These are phyloP conservation scores for Calliphora vicina DNA, from an alignment of 1,140 invertebrate genomes.

Conservation along the genomic window DNA sequence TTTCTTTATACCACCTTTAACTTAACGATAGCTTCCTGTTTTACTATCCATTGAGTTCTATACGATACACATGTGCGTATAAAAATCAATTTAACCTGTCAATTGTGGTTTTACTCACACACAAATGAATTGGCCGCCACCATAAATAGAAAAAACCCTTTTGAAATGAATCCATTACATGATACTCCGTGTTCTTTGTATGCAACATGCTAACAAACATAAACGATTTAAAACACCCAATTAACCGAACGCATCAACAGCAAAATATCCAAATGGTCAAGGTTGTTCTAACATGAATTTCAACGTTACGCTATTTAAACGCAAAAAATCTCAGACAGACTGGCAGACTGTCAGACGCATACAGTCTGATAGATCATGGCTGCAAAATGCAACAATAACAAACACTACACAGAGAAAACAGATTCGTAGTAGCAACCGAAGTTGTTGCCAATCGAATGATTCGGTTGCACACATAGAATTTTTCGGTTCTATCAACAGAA, in stretches of 20 bases:
- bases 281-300: neutral
- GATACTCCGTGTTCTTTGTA: too few species aligned
- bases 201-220: neutral
- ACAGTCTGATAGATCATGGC: neutral
- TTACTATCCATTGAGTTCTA: too few species aligned
- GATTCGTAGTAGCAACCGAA: too few species aligned
- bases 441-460: too few species aligned
- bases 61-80: neutral
- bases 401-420: too few species aligned
- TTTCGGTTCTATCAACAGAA: too few species aligned
- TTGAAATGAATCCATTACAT: too few species aligned
- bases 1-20: too few species aligned
- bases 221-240: neutral
- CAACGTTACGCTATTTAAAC: neutral
- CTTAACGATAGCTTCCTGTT: too few species aligned
- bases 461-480: too few species aligned
- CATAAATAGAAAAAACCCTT: neutral
- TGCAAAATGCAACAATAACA: neutral
- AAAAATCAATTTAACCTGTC: neutral
- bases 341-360: neutral
- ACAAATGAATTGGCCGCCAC: neutral
- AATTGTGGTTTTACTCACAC: neutral
- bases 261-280: neutral
- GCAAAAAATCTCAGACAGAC: neutral
- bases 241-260: neutral